Percentiles rank a stretch among this genome's conserved stretches.
Evolutionary conservation across 2,113 vertebrate genomes (phyloP).

Genomic region (Larimichthys crocea): DNA sequence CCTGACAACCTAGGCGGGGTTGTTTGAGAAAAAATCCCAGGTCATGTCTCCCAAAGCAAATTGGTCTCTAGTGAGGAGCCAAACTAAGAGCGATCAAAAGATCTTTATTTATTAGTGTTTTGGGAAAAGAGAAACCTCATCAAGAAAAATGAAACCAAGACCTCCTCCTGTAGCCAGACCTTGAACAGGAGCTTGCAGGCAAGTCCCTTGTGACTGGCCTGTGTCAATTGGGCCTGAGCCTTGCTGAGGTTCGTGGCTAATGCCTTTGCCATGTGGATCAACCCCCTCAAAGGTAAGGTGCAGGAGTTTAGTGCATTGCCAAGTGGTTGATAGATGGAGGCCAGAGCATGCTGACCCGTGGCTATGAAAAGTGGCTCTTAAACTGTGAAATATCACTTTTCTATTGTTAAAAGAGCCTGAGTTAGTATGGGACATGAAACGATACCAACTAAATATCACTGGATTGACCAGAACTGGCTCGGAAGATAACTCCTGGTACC

Average conservation of each 20-base stretch:
- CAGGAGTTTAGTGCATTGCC: background rate
- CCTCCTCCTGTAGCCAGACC: background rate
- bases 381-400: slow-evolving; percentile 3
- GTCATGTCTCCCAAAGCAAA: background rate
- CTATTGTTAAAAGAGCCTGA: background rate
- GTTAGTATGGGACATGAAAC: background rate
- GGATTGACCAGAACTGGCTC: background rate
- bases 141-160: background rate
- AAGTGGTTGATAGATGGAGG: background rate
- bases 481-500: too few relatives aligned
- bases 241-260: background rate
- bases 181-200: slow-evolving; percentile 7
- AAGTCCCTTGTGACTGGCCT: slow-evolving; percentile 6
- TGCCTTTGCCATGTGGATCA: slow-evolving; percentile 2
- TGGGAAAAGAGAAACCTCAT: slow-evolving; percentile 7
- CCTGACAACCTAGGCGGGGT: background rate
- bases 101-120: slow-evolving; percentile 1
- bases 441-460: background rate
- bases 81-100: slow-evolving; percentile 19
- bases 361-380: slow-evolving; percentile 1
- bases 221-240: background rate
- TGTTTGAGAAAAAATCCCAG: background rate
- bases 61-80: background rate
- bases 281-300: background rate
- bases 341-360: background rate